Evolutionary conservation across 2,888 invertebrate species (phyloP).

Genomic region (Tenthredo scrophulariae): DNA sequence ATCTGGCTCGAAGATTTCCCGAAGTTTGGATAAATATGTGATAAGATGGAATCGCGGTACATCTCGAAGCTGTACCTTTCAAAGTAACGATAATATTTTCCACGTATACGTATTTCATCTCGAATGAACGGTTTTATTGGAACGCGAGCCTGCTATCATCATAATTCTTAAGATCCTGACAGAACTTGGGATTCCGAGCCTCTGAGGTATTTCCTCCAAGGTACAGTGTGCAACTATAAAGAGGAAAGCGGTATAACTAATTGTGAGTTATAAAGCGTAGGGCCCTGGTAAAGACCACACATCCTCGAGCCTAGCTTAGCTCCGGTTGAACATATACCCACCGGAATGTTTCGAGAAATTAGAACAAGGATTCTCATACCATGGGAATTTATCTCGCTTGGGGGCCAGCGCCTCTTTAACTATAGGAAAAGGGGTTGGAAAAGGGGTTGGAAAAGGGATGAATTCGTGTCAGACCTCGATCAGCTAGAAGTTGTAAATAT

Average conservation of each 20-base stretch:
- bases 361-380: constrained; percentile 32
- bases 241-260: constrained; percentile 19
- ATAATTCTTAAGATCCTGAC: constrained; percentile 12
- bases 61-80: background rate
- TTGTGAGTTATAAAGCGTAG: constrained; percentile 4
- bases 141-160: constrained; percentile 7
- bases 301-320: background rate
- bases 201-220: background rate
- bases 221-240: background rate
- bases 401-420: background rate
- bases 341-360: constrained; percentile 17
- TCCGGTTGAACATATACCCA: background rate
- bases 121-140: constrained; percentile 20
- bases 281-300: background rate
- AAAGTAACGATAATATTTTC: background rate
- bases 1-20: background rate
- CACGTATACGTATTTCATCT: background rate
- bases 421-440: background rate
- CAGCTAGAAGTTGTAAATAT: constrained; percentile 1
- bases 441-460: constrained; percentile 19
- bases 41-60: background rate
- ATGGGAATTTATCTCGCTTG: background rate
- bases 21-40: background rate
- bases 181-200: background rate
- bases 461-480: background rate